phyloP scores from a whole-genome alignment of 2,797 vertebrate species.

The Morus bassanus region DNA sequence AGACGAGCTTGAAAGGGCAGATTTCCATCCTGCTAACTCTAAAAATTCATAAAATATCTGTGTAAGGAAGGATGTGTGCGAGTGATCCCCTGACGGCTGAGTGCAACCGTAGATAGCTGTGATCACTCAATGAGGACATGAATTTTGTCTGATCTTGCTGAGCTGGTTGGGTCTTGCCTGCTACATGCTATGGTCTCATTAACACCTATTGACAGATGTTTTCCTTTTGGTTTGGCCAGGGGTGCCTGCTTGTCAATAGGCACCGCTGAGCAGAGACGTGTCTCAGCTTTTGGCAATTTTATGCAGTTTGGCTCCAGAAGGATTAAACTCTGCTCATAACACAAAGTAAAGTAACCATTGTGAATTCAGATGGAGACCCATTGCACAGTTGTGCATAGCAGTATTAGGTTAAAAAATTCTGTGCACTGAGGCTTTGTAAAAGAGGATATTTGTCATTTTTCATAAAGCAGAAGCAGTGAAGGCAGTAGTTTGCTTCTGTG shows the following conservation, averaged over 20 bases:
- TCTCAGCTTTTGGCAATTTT: constrained; percentile 2
- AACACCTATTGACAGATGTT: constrained; percentile 8
- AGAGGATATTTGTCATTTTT: neutral
- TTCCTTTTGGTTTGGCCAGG: neutral
- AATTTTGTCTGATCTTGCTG: constrained; percentile 25
- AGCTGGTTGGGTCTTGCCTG: constrained; percentile 30
- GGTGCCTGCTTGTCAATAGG: neutral
- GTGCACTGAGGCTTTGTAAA: neutral
- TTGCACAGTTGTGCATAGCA: neutral
- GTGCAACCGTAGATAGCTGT: neutral
- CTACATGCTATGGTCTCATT: neutral
- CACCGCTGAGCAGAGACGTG: fast-evolving
- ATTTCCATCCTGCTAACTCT: neutral
- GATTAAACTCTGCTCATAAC: neutral
- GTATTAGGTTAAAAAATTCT: neutral
- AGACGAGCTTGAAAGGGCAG: neutral
- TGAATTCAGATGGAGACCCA: neutral
- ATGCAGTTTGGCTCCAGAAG: neutral
- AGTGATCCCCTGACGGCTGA: neutral
- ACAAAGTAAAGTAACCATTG: neutral
- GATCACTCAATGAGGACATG: neutral
- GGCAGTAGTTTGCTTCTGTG: neutral
- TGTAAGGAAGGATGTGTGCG: neutral
- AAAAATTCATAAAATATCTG: neutral
- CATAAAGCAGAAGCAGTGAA: neutral